Evolutionary conservation across 1,140 invertebrate genomes (phyloP), one percentile per base, ranked within the genome.

Genomic region (Chrysomallon squamiferum): DNA sequence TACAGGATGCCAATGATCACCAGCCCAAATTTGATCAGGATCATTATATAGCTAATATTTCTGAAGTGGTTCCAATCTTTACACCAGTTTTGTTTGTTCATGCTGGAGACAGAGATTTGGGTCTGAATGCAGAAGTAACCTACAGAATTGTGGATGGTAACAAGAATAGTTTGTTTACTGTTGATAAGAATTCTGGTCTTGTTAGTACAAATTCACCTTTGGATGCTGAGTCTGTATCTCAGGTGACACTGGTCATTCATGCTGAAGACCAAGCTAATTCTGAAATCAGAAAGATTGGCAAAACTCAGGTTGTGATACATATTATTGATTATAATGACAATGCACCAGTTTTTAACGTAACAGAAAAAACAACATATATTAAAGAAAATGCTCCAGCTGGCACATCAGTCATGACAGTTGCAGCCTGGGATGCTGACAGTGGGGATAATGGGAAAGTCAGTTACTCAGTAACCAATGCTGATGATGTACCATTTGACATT

Each of bases 391-490:
- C 77, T 81, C 91, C 93, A 0, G 88, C 91, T 2, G 95, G 95
- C 0, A 91, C 92, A 0, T 89, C 90, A 3, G 93, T 98, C 1
- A 90, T 91, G 1, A 92, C 91, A 73, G 91, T 96, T 0, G 88
- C 89, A 20, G 96, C 95, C 0, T 90, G 89, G 52, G 97, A 99
- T 83, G 89, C 87, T 18, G 97, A 99, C 84, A 91, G 91, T 3
- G 95, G 93, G 1, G 95, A 97, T 78, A 99, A 99, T 86, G 93
- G 94, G 18, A 95, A 95, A 84, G 92, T 99, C 71, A 95, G 93
- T 0, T 98, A 96, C 87, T 94, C 93, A 68, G 92, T 97, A 73
- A 93, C 93, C 27, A 96, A 97, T 85, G 86, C 95, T 15, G 91
- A 92, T 29, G 25, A 45, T 9, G 75, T 96, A 3, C 96, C 96